phyloP scores from a whole-genome alignment of 2,113 vertebrate genomes.

The Psophia crepitans region DNA sequence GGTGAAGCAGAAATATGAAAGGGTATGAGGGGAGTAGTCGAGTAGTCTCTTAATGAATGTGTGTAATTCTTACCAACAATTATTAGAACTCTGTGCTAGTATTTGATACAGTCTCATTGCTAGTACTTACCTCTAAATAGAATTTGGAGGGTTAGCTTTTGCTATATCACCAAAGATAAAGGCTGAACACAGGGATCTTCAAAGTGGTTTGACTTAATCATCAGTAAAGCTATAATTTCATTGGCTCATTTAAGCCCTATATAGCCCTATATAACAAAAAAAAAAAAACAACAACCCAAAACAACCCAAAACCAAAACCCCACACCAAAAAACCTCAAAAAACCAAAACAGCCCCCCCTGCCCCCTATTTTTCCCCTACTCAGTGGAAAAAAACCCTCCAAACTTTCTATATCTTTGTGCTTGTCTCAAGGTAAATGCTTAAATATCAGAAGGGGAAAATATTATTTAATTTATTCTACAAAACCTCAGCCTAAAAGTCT shows the following conservation, averaged over 20 bases:
- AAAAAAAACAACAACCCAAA: neutral
- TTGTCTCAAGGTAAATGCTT: neutral
- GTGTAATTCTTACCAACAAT: neutral
- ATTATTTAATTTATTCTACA: neutral
- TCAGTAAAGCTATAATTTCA: neutral
- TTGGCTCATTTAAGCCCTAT: neutral
- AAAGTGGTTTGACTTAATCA: neutral
- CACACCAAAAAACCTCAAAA: too few species aligned
- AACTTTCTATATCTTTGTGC: rapidly evolving
- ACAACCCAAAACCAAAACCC: too few species aligned
- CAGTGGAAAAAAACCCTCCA: neutral
- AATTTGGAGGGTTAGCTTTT: neutral
- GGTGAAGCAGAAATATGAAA: neutral
- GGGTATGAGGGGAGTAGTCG: neutral
- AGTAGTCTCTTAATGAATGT: neutral
- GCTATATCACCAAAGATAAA: neutral
- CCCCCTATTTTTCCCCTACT: neutral
- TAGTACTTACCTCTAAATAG: neutral
- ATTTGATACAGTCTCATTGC: neutral
- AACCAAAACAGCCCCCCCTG: too few species aligned
- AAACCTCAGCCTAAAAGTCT: neutral
- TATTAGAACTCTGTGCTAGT: neutral
- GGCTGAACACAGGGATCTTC: neutral
- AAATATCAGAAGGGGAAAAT: neutral
- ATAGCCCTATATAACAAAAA: neutral